These are phyloP conservation scores for Camponotus pennsylvanicus DNA, from an alignment of 1,140 invertebrate genomes.

Conservation along the genomic window DNA sequence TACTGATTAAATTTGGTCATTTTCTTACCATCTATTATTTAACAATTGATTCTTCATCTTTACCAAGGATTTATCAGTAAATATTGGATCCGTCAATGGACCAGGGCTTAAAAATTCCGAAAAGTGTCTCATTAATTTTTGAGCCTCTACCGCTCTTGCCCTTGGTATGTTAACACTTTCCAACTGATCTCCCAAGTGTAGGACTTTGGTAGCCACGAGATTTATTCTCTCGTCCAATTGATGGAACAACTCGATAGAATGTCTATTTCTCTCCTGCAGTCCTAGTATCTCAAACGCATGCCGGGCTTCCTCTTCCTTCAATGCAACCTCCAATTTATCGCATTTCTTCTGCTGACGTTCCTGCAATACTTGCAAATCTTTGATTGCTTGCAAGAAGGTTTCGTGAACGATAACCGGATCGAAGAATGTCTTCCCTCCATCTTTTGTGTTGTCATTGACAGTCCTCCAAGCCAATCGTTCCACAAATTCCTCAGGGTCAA, in stretches of 20 bases:
- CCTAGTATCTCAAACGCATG: conserved; percentile 94
- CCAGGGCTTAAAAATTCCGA: conserved; percentile 96
- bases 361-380: conserved; percentile 92
- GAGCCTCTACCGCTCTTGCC: conserved; percentile 97
- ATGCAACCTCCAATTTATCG: conserved; percentile 93
- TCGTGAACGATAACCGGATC: conserved; percentile 94
- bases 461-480: conserved; percentile 98
- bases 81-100: conserved; percentile 94
- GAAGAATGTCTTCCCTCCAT: conserved; percentile 90
- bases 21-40: neutral
- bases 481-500: conserved; percentile 98
- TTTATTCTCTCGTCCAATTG: conserved; percentile 98
- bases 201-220: conserved; percentile 98
- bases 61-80: conserved; percentile 95
- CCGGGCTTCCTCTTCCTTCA: conserved; percentile 95
- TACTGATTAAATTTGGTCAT: conserved; percentile 19
- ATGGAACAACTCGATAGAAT: conserved; percentile 95
- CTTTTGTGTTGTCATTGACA: conserved; percentile 91
- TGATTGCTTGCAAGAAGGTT: conserved; percentile 96
- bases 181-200: conserved; percentile 98
- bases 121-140: conserved; percentile 97
- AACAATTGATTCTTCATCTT: conserved; percentile 60
- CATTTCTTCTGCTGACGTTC: conserved; percentile 95
- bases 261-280: conserved; percentile 95
- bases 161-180: conserved; percentile 98